phyloP scores from a whole-genome alignment of 2,113 vertebrate genomes.

The Macrotus californicus region DNA sequence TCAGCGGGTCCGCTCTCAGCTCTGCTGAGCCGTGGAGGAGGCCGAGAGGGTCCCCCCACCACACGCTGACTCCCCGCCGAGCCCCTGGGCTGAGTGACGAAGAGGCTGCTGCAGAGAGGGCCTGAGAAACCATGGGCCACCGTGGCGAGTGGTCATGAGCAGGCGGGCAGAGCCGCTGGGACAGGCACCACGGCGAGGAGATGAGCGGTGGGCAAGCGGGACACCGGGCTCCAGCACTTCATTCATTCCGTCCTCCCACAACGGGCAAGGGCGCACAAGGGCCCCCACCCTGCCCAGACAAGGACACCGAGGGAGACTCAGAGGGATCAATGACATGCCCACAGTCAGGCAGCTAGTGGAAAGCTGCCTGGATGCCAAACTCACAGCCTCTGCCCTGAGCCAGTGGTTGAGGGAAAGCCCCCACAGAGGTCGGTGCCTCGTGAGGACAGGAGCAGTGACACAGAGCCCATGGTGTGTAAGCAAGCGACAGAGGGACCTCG shows the following conservation, averaged over 20 bases:
- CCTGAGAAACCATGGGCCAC: accelerated
- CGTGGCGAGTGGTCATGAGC: too few relatives aligned
- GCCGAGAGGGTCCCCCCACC: not conserved
- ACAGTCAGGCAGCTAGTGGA: accelerated
- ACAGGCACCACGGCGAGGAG: accelerated
- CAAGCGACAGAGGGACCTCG: accelerated
- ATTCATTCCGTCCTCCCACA: not conserved
- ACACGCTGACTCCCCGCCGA: not conserved
- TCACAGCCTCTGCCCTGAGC: not conserved
- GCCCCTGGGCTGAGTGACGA: not conserved
- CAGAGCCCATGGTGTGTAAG: not conserved
- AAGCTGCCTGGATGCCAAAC: not conserved
- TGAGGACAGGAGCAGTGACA: not conserved
- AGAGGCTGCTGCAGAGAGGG: not conserved
- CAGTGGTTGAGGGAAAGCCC: not conserved
- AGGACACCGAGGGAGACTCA: not conserved
- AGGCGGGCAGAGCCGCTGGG: not conserved
- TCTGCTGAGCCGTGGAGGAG: not conserved
- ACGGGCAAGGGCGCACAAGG: accelerated
- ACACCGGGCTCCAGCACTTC: not conserved
- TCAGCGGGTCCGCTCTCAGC: not conserved
- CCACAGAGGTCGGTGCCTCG: accelerated
- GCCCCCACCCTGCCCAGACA: not conserved
- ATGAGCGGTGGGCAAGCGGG: accelerated
- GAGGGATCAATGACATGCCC: not conserved